Conservation (phyloP, 2,888 invertebrate genomes). For the Anoncus sp. region DNA sequence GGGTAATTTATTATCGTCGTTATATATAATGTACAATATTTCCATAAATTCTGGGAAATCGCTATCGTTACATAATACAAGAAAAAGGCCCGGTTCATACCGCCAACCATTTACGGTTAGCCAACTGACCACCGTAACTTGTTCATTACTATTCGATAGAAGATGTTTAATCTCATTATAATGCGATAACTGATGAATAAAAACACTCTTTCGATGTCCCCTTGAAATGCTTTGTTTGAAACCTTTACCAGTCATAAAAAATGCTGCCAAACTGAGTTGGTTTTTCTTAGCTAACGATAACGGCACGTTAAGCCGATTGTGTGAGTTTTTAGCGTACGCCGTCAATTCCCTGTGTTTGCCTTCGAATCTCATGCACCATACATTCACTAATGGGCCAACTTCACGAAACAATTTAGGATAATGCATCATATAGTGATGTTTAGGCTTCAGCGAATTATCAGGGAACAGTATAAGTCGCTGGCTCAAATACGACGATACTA, state of each 20-base stretch:
- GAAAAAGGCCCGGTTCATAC: neutral
- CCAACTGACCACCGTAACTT: constrained; percentile 5
- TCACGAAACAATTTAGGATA: constrained; percentile 43
- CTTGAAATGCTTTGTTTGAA: constrained; percentile 1
- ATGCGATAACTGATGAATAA: neutral
- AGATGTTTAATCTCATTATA: constrained; percentile 5
- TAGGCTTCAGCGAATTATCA: constrained; percentile 44
- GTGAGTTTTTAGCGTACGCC: constrained; percentile 36
- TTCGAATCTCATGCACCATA: constrained; percentile 58
- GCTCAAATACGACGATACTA: constrained; percentile 44
- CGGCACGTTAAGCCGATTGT: constrained; percentile 43
- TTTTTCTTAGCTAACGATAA: constrained; percentile 46
- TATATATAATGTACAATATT: neutral
- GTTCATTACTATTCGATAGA: neutral
- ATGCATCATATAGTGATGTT: constrained; percentile 60
- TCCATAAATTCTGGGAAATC: constrained; percentile 15
- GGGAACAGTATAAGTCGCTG: constrained; percentile 50
- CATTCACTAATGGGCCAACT: constrained; percentile 47
- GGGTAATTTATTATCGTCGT: too few species aligned
- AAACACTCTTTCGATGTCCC: constrained; percentile 7
- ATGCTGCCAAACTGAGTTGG: constrained; percentile 25
- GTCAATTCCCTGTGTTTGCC: constrained; percentile 50
- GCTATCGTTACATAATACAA: neutral
- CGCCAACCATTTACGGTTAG: constrained; percentile 7
- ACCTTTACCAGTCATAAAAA: constrained; percentile 19